Evolutionary conservation across 2,797 vertebrate genomes (phyloP), one percentile per base, ranked within the genome.

Genomic region (Pantherophis alleghaniensis): DNA sequence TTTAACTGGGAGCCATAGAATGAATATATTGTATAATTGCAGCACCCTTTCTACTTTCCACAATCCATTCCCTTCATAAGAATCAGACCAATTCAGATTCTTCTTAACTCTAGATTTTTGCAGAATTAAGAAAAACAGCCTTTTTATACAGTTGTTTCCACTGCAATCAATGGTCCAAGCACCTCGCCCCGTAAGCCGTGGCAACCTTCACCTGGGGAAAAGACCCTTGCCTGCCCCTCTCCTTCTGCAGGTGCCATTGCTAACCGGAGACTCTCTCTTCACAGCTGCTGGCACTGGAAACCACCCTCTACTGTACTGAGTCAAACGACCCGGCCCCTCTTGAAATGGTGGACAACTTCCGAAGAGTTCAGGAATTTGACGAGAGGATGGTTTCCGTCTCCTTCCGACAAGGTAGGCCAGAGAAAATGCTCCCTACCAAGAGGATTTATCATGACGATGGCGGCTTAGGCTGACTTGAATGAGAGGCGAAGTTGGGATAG

Each of bases 361-460:
- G 99, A 92, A 98, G 95, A 2, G 95, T 98, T 0, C 99, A 99
- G 96, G 95, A 97, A 28, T 92, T 98, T 1, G 98, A 98, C 0
- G 98, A 98, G 96, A 97, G 99, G 93, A 95, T 98, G 61, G 98
- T 99, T 91, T 97, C 98, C 26, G 97, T 98, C 89, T 99, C 99
- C 94, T 99, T 99, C 96, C 98, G n/a, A 83, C 97, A 99, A 96
- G 98, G 99, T 99, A 95, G 98, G 98, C 96, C n/a, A 42, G 12
- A 47, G 12, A 0, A 24, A 90, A 60, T 0, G 0, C 18, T 83
- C 63, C 88, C 12, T 16, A 5, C 56, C 91, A 92, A 87, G 56
- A 79, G 55, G 79, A 0, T 5, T 7, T 2, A 16, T 51, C 12
- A 5, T 1, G 32, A 20, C 10, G 2, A 1, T 18, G n/a, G 66